Evolutionary conservation across 2,888 invertebrate genomes (phyloP).

Genomic region (Limnephilus lunatus): DNA sequence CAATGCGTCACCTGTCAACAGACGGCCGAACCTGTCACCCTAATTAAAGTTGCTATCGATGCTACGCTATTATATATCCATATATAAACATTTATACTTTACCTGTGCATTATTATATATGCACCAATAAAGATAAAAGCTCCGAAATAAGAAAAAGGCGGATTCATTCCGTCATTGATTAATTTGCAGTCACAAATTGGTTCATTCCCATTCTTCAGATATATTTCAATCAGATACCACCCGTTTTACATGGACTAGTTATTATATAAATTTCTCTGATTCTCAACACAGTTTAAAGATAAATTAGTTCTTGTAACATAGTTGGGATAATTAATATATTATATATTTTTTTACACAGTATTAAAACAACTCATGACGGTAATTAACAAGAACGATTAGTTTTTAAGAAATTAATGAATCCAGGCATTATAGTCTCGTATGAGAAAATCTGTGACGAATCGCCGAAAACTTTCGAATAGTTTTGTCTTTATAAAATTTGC

Average conservation of each 20-base stretch:
- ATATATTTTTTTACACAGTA: background rate
- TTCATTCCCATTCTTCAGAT: background rate
- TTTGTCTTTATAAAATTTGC: background rate
- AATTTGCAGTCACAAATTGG: background rate
- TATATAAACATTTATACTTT: too few species aligned
- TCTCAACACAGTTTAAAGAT: background rate
- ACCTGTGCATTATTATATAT: too few species aligned
- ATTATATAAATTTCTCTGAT: background rate
- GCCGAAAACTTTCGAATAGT: background rate
- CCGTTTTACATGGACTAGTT: background rate
- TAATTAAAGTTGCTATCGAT: background rate
- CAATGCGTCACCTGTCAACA: slow-evolving; percentile 2
- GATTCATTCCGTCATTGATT: background rate
- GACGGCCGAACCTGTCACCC: background rate
- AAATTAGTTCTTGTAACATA: background rate
- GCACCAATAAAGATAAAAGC: background rate
- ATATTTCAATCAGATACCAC: background rate
- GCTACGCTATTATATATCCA: background rate
- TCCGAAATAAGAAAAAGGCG: background rate
- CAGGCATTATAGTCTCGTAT: too few species aligned
- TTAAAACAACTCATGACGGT: too few species aligned
- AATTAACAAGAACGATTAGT: too few species aligned
- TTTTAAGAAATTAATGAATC: too few species aligned
- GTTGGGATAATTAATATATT: background rate
- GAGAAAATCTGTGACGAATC: background rate